These are phyloP conservation scores for Myxocyprinus asiaticus DNA, from an alignment of 2,113 vertebrate species.

Conservation along the genomic window DNA sequence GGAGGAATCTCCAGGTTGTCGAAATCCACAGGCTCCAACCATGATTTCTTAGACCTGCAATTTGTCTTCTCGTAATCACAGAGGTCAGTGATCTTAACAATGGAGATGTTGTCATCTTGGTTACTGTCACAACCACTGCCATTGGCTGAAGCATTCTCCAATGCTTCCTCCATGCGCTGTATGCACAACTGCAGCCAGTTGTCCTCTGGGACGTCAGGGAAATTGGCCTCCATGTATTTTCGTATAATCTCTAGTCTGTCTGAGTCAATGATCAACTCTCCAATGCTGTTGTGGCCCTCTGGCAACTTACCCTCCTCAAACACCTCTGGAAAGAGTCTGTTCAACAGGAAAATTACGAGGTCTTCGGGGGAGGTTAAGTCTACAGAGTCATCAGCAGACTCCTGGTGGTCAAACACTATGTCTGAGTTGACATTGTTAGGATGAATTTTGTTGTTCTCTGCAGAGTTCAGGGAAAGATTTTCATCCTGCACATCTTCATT, in stretches of 20 bases:
- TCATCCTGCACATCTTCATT: slow-evolving; percentile 88
- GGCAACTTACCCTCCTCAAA: slow-evolving; percentile 88
- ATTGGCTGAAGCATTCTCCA: slow-evolving; percentile 79
- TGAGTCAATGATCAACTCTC: slow-evolving; percentile 85
- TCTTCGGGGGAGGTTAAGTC: slow-evolving; percentile 92
- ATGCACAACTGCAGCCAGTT: slow-evolving; percentile 93
- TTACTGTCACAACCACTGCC: slow-evolving; percentile 84
- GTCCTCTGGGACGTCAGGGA: slow-evolving; percentile 92
- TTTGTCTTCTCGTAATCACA: slow-evolving; percentile 84
- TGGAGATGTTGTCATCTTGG: slow-evolving; percentile 83
- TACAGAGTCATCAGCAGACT: slow-evolving; percentile 87
- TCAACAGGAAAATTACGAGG: slow-evolving; percentile 90
- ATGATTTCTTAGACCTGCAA: slow-evolving; percentile 90
- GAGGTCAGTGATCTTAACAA: slow-evolving; percentile 84
- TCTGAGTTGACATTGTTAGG: slow-evolving; percentile 75
- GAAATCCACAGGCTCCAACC: slow-evolving; percentile 92
- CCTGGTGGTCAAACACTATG: slow-evolving; percentile 80
- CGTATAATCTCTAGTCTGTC: slow-evolving; percentile 91
- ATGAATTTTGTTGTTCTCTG: slow-evolving; percentile 61
- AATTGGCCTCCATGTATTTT: slow-evolving; percentile 97
- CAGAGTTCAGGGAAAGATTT: slow-evolving; percentile 78
- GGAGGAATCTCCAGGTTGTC: slow-evolving; percentile 86
- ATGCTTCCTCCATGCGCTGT: slow-evolving; percentile 90
- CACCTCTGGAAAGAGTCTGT: slow-evolving; percentile 93
- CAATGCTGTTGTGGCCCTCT: slow-evolving; percentile 81